phyloP scores from a whole-genome alignment of 2,888 invertebrate species.

The Unio pictorum region DNA sequence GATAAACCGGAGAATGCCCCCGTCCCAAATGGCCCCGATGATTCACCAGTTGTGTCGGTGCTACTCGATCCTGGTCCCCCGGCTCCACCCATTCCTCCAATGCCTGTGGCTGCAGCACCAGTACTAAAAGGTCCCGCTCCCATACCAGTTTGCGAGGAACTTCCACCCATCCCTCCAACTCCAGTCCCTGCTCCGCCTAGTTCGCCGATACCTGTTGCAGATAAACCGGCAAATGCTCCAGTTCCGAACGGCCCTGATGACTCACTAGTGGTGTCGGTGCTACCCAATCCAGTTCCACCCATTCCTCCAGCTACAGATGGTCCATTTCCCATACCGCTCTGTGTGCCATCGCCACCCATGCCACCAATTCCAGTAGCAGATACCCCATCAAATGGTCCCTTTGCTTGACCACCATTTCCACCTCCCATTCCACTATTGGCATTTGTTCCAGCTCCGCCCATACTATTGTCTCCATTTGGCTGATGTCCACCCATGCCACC shows the following conservation, averaged over 20 bases:
- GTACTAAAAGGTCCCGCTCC: not conserved
- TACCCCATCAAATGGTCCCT: not conserved
- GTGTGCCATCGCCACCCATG: not conserved
- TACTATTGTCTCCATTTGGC: not conserved
- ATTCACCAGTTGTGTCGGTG: not conserved
- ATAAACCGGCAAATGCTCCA: not conserved
- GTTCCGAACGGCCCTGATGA: slow-evolving; percentile 8
- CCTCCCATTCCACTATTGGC: not conserved
- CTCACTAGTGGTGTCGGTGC: not conserved
- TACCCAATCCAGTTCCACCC: slow-evolving; percentile 2
- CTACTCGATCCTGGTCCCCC: not conserved
- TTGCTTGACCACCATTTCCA: not conserved
- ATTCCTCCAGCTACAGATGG: slow-evolving; percentile 1
- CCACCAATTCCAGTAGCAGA: slow-evolving; percentile 2
- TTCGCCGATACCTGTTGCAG: not conserved
- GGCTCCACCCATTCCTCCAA: slow-evolving; percentile 2
- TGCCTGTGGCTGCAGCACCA: slow-evolving; percentile 1
- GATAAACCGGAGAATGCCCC: slow-evolving; percentile 14
- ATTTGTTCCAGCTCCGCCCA: not conserved
- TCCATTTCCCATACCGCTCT: not conserved
- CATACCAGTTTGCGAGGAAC: not conserved
- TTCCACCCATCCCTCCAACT: slow-evolving; percentile 6
- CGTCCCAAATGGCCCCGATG: not conserved
- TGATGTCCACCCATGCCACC: not conserved
- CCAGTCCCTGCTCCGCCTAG: slow-evolving; percentile 2